Conservation (phyloP, 1,140 invertebrate species). For the Dysdera silvatica region DNA sequence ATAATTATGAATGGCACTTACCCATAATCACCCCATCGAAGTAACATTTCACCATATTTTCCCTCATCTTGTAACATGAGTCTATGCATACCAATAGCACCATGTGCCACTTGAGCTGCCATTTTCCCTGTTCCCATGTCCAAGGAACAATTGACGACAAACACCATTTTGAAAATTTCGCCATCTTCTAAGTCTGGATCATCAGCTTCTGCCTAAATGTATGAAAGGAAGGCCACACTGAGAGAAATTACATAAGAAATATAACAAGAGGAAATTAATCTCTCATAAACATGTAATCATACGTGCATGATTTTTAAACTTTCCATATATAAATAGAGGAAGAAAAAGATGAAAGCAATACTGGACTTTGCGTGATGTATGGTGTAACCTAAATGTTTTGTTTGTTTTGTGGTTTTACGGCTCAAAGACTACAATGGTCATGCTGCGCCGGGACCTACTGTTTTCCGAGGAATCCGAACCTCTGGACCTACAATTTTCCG, state of each 20-base stretch:
- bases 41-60: constrained; percentile 46
- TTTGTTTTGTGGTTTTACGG: too few species aligned
- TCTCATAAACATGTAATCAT: too few species aligned
- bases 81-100: constrained; percentile 52
- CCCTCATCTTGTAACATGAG: constrained; percentile 44
- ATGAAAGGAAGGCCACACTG: neutral
- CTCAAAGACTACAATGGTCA: too few species aligned
- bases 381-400: too few species aligned
- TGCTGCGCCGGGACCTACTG: too few species aligned
- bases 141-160: constrained; percentile 55
- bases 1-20: constrained; percentile 34
- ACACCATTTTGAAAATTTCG: constrained; percentile 55
- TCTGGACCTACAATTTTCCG: too few species aligned
- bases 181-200: constrained; percentile 35
- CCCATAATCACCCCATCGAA: constrained; percentile 52
- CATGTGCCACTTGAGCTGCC: constrained; percentile 57
- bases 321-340: too few species aligned
- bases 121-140: constrained; percentile 57
- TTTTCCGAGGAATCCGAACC: too few species aligned
- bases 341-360: too few species aligned
- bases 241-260: neutral
- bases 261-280: neutral
- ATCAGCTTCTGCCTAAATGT: constrained; percentile 25
- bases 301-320: too few species aligned
- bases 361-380: too few species aligned